phyloP scores from a whole-genome alignment of 2,797 vertebrate species.

The Spinus pinus region DNA sequence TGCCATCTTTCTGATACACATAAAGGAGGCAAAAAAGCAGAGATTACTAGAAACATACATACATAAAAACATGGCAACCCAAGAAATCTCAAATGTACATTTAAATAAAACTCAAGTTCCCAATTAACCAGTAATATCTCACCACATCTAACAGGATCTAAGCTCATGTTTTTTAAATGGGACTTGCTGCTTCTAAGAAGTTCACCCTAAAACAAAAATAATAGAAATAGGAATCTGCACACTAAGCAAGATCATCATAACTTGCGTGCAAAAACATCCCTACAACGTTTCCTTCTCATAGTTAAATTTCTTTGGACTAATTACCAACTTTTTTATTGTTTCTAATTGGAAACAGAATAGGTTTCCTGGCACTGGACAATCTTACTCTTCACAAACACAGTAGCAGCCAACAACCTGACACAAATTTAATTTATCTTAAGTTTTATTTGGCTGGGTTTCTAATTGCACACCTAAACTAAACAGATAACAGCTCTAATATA shows the following conservation, averaged over 20 bases:
- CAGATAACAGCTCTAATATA: conserved; percentile 31
- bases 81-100: background rate
- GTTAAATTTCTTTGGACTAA: conserved; percentile 57
- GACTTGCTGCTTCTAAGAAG: background rate
- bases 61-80: background rate
- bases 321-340: conserved; percentile 31
- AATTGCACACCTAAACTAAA: conserved; percentile 55
- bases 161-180: background rate
- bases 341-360: conserved; percentile 65
- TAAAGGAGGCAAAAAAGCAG: background rate
- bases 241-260: background rate
- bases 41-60: background rate
- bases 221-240: background rate
- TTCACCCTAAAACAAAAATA: background rate
- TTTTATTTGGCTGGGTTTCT: conserved; percentile 53
- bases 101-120: background rate
- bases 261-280: background rate
- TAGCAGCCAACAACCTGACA: conserved; percentile 49
- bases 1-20: background rate
- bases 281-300: background rate
- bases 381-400: conserved; percentile 30
- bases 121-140: background rate
- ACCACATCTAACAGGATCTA: background rate
- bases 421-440: conserved; percentile 36
- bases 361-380: conserved; percentile 61